Evolutionary conservation across 2,888 invertebrate species (phyloP).

Genomic region (Agonum fuliginosum): DNA sequence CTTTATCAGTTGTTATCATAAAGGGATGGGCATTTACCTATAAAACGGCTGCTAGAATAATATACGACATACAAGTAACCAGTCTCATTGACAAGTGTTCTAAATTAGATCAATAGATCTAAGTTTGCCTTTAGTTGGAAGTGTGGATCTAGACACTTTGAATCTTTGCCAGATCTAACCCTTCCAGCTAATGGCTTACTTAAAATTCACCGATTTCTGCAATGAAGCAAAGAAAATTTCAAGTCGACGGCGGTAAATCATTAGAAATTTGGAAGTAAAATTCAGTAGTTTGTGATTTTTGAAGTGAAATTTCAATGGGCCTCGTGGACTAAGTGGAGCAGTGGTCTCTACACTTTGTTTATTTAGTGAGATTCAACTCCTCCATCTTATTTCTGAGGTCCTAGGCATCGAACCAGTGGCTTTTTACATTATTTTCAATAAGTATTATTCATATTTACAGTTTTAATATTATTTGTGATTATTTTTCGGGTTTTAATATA

Average conservation of each 20-base stretch:
- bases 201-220: constrained; percentile 17
- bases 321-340: constrained; percentile 77
- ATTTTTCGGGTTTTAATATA: not conserved
- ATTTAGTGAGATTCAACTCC: constrained; percentile 85
- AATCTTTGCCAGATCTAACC: constrained; percentile 82
- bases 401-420: constrained; percentile 35
- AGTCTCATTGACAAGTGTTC: constrained; percentile 23
- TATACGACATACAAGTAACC: constrained; percentile 14
- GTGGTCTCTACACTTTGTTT: constrained; percentile 79
- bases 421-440: not conserved
- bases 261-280: not conserved
- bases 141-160: constrained; percentile 78
- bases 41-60: constrained; percentile 43
- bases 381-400: constrained; percentile 79
- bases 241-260: constrained; percentile 2
- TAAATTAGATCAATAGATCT: constrained; percentile 11
- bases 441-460: constrained; percentile 25
- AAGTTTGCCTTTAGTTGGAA: constrained; percentile 76
- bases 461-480: not conserved
- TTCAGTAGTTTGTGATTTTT: constrained; percentile 6
- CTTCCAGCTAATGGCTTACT: constrained; percentile 79
- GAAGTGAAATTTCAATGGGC: too few relatives aligned
- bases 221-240: not conserved
- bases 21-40: constrained; percentile 47
- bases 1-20: constrained; percentile 53